These are phyloP conservation scores for Syrmaticus mikado DNA, from an alignment of 2,113 vertebrate genomes.

Conservation along the genomic window DNA sequence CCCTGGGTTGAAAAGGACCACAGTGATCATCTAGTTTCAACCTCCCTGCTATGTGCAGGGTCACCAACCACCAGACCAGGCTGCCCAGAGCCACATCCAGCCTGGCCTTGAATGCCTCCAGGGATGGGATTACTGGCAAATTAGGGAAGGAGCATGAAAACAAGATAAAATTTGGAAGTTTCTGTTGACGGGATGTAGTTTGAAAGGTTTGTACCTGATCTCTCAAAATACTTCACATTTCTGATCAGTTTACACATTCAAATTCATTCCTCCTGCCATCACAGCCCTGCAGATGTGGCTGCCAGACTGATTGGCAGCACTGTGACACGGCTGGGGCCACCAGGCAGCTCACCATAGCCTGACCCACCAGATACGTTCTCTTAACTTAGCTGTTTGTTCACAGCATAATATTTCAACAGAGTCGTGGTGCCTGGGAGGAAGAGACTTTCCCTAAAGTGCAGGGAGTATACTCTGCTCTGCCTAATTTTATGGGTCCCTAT, in stretches of 20 bases:
- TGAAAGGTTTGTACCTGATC: not conserved
- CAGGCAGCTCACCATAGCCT: not conserved
- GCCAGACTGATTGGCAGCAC: not conserved
- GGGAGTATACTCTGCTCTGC: not conserved
- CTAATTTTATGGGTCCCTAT: constrained; percentile 33
- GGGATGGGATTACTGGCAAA: not conserved
- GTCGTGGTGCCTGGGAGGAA: not conserved
- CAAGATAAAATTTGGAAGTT: not conserved
- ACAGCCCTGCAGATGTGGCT: not conserved
- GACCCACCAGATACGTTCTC: not conserved
- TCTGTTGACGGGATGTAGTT: not conserved
- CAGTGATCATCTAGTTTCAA: too few relatives aligned
- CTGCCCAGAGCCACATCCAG: too few relatives aligned
- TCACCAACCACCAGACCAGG: too few relatives aligned
- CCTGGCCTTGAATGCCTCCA: too few relatives aligned
- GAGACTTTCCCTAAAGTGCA: not conserved
- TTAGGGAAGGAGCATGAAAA: not conserved
- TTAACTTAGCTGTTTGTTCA: not conserved
- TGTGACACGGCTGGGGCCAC: not conserved
- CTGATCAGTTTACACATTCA: not conserved
- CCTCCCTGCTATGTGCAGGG: too few relatives aligned
- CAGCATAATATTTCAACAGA: not conserved
- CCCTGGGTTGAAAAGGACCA: too few relatives aligned
- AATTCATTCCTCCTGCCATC: not conserved
- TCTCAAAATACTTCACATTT: not conserved